A percentile compares a stretch with the other conserved stretches of the same genome.
Evolutionary conservation across 2,888 invertebrate genomes (phyloP).

Genomic region (Sphinx pinastri): DNA sequence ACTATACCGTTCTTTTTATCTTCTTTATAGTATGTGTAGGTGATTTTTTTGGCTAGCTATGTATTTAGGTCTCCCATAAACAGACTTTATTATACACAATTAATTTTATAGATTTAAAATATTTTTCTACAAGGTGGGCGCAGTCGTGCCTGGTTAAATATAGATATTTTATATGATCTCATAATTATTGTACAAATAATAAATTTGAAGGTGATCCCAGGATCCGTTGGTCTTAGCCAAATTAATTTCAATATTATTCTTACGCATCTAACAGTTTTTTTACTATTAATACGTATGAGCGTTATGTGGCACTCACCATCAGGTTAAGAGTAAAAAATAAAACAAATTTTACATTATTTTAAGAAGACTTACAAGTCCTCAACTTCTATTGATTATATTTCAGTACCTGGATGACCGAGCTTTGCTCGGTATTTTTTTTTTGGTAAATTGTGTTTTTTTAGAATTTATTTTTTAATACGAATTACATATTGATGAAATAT

Average conservation of each 20-base stretch:
- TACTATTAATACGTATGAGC: not conserved
- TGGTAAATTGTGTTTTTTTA: no score
- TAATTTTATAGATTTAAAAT: constrained; percentile 5
- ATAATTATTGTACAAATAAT: no score
- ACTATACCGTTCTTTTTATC: not conserved
- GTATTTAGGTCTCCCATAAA: constrained; percentile 2
- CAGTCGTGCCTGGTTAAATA: not conserved
- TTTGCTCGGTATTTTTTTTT: no score
- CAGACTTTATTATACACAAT: constrained; percentile 1
- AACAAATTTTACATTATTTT: no score
- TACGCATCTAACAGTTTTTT: no score
- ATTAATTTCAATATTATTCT: not conserved
- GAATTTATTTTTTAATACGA: no score
- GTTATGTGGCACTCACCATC: not conserved
- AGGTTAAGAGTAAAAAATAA: no score
- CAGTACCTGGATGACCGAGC: no score
- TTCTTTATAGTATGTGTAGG: constrained; percentile 11
- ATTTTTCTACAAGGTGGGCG: not conserved
- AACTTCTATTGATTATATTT: no score
- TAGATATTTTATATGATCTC: not conserved
- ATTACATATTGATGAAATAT: no score
- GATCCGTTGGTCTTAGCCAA: not conserved
- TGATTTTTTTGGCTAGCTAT: constrained; percentile 13
- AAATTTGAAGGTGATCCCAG: no score
- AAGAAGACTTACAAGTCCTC: no score